Conservation (phyloP, 2,797 vertebrate genomes). For the Catostomus latipinnis region DNA sequence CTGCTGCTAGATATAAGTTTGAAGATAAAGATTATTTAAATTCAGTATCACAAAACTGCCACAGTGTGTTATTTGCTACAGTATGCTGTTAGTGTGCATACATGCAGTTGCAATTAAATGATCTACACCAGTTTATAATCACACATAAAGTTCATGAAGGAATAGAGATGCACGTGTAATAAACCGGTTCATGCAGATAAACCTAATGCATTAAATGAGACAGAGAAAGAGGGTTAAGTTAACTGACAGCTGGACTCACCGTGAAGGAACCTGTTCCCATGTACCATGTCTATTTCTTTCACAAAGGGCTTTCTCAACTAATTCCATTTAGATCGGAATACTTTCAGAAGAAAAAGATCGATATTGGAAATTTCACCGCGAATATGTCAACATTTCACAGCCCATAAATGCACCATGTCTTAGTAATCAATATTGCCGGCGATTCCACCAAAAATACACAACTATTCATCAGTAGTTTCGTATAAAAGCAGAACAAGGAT, state of each 20-base stretch:
- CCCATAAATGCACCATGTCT: conserved; percentile 52
- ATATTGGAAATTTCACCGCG: conserved; percentile 68
- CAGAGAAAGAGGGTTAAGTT: conserved; percentile 13
- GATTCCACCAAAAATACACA: conserved; percentile 59
- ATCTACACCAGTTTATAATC: neutral
- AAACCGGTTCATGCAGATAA: conserved; percentile 19
- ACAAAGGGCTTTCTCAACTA: conserved; percentile 95
- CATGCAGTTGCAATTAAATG: neutral
- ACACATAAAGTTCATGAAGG: conserved; percentile 10
- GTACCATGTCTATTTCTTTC: conserved; percentile 99
- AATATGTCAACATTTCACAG: conserved; percentile 53
- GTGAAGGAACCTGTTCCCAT: conserved; percentile 95
- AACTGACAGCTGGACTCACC: conserved; percentile 81
- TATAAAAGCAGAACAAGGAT: conserved; percentile 80
- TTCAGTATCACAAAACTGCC: neutral
- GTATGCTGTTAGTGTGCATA: neutral
- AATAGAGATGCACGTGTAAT: neutral
- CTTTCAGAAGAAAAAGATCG: conserved; percentile 81
- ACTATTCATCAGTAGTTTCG: conserved; percentile 85
- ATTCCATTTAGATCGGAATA: conserved; percentile 97
- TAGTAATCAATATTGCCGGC: conserved; percentile 1
- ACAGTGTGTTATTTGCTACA: neutral
- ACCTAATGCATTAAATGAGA: conserved; percentile 30
- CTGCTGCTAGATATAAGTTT: too few relatives aligned
- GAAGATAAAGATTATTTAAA: neutral